Conservation (phyloP, 1,140 invertebrate species). For the Ips typographus region DNA sequence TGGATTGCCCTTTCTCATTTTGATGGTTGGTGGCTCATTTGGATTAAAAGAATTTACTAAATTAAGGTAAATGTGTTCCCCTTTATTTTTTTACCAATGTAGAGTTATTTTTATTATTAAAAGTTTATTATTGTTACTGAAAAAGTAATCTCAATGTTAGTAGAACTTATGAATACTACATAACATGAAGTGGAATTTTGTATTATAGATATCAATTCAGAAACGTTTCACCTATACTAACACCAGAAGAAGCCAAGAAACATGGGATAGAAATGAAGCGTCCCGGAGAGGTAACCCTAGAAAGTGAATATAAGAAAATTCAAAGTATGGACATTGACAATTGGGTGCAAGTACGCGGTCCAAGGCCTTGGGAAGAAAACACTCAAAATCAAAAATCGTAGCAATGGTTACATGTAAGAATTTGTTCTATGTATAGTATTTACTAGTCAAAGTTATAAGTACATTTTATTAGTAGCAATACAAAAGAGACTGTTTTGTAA, state of each 20-base stretch:
- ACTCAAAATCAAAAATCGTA: neutral
- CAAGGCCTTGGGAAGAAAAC: slow-evolving; percentile 75
- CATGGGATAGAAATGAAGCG: slow-evolving; percentile 67
- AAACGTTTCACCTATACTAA: slow-evolving; percentile 57
- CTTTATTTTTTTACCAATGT: neutral
- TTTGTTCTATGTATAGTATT: too few relatives aligned
- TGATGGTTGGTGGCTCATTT: slow-evolving; percentile 69
- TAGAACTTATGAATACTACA: slow-evolving; percentile 9
- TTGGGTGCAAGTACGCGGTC: slow-evolving; percentile 78
- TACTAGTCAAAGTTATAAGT: too few relatives aligned
- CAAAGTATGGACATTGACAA: slow-evolving; percentile 71
- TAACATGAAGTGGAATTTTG: slow-evolving; percentile 5
- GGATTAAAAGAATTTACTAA: slow-evolving; percentile 69
- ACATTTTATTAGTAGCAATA: too few relatives aligned
- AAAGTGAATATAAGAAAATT: slow-evolving; percentile 72
- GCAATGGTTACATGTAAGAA: too few relatives aligned
- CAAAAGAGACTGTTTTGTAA: too few relatives aligned
- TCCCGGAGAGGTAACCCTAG: slow-evolving; percentile 66
- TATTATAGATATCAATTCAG: slow-evolving; percentile 67
- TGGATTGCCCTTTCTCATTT: slow-evolving; percentile 67
- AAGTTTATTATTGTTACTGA: too few relatives aligned
- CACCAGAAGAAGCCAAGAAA: slow-evolving; percentile 63
- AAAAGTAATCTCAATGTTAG: neutral
- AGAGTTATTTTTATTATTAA: neutral
- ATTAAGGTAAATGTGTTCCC: slow-evolving; percentile 57